These are phyloP conservation scores for Nysson spinosus DNA, from an alignment of 2,888 invertebrate genomes.

Conservation along the genomic window DNA sequence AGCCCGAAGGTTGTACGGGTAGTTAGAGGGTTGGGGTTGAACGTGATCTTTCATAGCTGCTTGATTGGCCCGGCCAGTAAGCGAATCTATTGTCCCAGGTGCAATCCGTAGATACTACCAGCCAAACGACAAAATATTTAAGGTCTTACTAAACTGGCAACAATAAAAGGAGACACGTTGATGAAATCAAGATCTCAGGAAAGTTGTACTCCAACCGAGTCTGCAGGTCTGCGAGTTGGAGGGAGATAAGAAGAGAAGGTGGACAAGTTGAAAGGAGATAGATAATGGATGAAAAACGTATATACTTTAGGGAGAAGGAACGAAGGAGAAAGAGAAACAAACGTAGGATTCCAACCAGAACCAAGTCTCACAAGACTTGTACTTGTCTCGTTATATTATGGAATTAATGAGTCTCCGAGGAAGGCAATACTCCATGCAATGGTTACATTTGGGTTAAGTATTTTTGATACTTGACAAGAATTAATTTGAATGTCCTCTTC, in stretches of 20 bases:
- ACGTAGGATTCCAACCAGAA: conserved; percentile 9
- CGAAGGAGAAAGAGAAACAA: conserved; percentile 21
- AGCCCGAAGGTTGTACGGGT: conserved; percentile 58
- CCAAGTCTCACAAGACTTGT: conserved; percentile 2
- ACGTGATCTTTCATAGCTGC: conserved; percentile 77
- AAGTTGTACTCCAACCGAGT: conserved; percentile 64
- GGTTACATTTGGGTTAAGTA: conserved; percentile 22
- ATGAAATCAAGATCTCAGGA: conserved; percentile 75
- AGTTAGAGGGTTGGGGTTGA: conserved; percentile 61
- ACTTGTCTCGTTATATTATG: conserved; percentile 29
- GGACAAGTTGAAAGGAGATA: conserved; percentile 24
- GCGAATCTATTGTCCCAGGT: conserved; percentile 69
- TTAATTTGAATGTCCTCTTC: not conserved
- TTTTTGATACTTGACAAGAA: not conserved
- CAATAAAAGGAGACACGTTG: conserved; percentile 76
- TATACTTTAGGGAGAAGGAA: not conserved
- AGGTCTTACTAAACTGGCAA: conserved; percentile 69
- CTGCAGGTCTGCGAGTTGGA: conserved; percentile 56
- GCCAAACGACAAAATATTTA: conserved; percentile 72
- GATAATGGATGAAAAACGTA: conserved; percentile 20
- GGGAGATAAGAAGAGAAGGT: conserved; percentile 39
- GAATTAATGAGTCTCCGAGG: conserved; percentile 38
- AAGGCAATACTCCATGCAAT: conserved; percentile 5
- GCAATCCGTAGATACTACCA: not conserved
- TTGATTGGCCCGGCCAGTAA: conserved; percentile 71